Evolutionary conservation across 2,888 invertebrate species (phyloP).

Genomic region (Stegophylla sp.): DNA sequence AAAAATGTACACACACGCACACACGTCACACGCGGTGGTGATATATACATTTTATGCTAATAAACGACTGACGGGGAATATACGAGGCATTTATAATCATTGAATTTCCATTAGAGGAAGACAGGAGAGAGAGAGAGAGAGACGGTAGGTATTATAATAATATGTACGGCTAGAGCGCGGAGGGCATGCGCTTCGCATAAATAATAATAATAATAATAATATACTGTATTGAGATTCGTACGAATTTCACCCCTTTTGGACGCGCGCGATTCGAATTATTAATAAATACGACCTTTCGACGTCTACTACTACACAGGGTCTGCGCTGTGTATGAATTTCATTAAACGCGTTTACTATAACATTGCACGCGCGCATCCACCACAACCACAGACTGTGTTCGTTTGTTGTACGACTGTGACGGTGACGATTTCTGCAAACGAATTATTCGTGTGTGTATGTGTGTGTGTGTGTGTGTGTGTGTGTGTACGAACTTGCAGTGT

Average conservation of each 20-base stretch:
- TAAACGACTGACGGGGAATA: slow-evolving; percentile 46
- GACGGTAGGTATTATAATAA: no score
- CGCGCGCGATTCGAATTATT: slow-evolving; percentile 56
- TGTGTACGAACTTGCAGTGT: no score
- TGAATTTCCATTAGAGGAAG: slow-evolving; percentile 57
- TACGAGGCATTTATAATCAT: slow-evolving; percentile 51
- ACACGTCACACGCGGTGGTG: not conserved
- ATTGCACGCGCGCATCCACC: no score
- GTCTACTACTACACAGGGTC: slow-evolving; percentile 32
- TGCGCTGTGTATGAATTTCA: slow-evolving; percentile 41
- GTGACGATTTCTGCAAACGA: no score
- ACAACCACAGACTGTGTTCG: no score
- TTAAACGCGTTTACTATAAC: slow-evolving; percentile 37
- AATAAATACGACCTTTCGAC: slow-evolving; percentile 57
- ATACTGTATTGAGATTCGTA: slow-evolving; percentile 44
- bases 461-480: no score
- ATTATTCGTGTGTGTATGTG: no score
- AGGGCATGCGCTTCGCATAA: slow-evolving; percentile 31
- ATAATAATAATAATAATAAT: no score
- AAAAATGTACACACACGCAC: not conserved
- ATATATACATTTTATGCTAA: slow-evolving; percentile 59
- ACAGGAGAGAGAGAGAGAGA: not conserved
- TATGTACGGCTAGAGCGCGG: no score
- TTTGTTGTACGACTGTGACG: no score
- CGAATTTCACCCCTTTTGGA: slow-evolving; percentile 56